Conservation (phyloP, 2,113 vertebrate species). For the Onychorhynchus coronatus region DNA sequence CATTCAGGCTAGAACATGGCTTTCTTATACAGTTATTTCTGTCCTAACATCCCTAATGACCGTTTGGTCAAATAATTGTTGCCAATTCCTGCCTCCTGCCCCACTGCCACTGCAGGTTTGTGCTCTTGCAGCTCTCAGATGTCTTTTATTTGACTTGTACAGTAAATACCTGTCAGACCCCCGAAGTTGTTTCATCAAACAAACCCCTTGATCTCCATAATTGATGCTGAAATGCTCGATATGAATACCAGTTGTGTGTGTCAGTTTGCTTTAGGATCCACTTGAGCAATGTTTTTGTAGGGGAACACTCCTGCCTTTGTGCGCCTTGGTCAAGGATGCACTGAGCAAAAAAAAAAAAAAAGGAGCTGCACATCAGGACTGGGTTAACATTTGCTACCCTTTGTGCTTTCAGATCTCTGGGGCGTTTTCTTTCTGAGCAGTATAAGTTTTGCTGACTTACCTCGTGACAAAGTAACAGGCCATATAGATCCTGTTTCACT, state of each 20-base stretch:
- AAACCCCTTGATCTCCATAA: conserved; percentile 30
- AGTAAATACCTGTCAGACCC: conserved; percentile 47
- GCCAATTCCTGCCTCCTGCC: background rate
- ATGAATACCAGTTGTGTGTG: background rate
- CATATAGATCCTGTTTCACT: background rate
- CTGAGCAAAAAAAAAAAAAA: background rate
- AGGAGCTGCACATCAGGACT: background rate
- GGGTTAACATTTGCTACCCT: background rate
- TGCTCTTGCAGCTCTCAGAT: background rate
- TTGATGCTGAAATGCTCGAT: conserved; percentile 15
- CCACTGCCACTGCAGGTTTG: background rate
- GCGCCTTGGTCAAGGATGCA: background rate
- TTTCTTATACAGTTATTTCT: background rate
- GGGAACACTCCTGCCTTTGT: background rate
- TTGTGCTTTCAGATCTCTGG: background rate
- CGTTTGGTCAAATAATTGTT: too few species aligned
- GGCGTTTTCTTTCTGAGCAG: background rate
- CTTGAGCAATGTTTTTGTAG: background rate
- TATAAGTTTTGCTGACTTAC: background rate
- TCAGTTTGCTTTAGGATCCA: background rate
- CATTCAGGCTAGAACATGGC: background rate
- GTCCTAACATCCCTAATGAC: background rate
- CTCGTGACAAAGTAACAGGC: background rate
- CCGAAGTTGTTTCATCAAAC: background rate
- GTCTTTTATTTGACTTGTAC: conserved; percentile 44